Conservation (phyloP, 2,888 invertebrate genomes). For the Leucania comma region DNA sequence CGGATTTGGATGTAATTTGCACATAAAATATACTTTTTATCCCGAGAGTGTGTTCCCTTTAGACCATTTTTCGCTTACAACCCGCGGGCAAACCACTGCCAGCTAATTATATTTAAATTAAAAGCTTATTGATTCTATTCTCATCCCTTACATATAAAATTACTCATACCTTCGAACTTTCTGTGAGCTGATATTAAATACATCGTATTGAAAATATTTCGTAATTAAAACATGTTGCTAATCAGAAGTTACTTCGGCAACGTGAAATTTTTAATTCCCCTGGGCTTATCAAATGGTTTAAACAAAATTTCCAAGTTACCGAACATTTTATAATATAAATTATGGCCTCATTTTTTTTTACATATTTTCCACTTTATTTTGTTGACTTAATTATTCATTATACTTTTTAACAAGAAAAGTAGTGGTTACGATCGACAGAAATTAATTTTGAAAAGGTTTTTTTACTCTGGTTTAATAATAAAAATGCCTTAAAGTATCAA, state of each 20-base stretch:
- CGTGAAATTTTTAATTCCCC: slow-evolving; percentile 59
- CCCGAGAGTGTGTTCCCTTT: no score
- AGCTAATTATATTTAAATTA: background rate
- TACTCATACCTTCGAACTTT: slow-evolving; percentile 14
- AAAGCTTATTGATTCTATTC: background rate
- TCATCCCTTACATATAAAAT: slow-evolving; percentile 13
- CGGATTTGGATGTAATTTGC: no score
- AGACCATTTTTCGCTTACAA: no score
- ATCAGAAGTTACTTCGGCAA: slow-evolving; percentile 50
- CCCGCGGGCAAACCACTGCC: no score
- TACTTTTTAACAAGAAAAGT: slow-evolving; percentile 40
- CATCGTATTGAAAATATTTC: slow-evolving; percentile 29
- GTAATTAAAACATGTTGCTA: slow-evolving; percentile 58
- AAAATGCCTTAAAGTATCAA: slow-evolving; percentile 29
- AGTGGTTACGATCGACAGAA: slow-evolving; percentile 34
- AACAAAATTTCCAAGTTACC: slow-evolving; percentile 57
- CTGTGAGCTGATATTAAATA: slow-evolving; percentile 29
- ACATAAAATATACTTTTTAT: no score
- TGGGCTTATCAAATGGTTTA: slow-evolving; percentile 59
- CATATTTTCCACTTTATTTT: slow-evolving; percentile 36
- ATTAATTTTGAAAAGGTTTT: slow-evolving; percentile 41
- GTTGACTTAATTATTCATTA: slow-evolving; percentile 51
- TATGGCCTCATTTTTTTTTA: slow-evolving; percentile 27
- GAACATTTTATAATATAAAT: slow-evolving; percentile 50
- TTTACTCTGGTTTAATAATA: slow-evolving; percentile 34